Evolutionary conservation across 2,113 vertebrate species (phyloP).

Genomic region (Chrysemys picta): DNA sequence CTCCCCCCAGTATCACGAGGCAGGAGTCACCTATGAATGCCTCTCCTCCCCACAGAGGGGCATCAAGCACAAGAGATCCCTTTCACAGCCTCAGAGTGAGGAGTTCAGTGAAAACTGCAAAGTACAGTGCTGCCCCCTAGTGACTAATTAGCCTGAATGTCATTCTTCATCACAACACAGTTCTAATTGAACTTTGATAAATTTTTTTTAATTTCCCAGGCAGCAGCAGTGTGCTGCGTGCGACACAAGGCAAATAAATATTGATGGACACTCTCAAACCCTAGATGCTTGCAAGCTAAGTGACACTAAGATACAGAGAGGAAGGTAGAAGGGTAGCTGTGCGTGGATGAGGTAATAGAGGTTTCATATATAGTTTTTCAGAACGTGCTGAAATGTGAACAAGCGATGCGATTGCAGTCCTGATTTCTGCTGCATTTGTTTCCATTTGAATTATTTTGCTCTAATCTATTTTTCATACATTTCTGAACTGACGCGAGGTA

Average conservation of each 20-base stretch:
- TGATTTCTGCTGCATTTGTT: background rate
- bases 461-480: background rate
- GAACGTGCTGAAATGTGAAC: background rate
- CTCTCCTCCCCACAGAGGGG: background rate
- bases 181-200: background rate
- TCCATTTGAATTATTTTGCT: background rate
- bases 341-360: background rate
- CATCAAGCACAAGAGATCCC: background rate
- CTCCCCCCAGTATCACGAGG: too few species aligned
- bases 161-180: background rate
- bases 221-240: background rate
- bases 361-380: background rate
- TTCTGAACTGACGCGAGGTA: background rate
- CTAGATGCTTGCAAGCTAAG: background rate
- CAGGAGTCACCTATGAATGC: too few species aligned
- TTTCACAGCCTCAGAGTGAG: background rate
- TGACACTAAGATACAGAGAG: background rate
- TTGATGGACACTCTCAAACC: background rate
- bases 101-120: background rate
- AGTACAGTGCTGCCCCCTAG: background rate
- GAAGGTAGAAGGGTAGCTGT: background rate
- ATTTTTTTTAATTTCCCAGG: background rate
- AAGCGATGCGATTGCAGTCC: background rate
- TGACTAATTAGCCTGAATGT: background rate
- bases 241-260: background rate